These are phyloP conservation scores for Ctenochaetus hawaiiensis DNA, from an alignment of 2,797 vertebrate genomes.

Conservation along the genomic window DNA sequence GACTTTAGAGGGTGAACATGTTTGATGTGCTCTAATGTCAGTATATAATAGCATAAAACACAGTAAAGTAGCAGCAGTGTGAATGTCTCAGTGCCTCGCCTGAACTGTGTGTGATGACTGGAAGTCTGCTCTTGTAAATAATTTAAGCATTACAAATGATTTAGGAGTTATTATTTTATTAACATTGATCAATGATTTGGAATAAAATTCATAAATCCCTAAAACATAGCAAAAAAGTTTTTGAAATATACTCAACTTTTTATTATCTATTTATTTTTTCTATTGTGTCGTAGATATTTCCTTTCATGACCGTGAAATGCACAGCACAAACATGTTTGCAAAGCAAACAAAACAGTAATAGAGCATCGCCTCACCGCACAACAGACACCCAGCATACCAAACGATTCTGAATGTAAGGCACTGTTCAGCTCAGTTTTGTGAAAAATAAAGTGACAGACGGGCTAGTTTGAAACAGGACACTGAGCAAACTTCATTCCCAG, in stretches of 20 bases:
- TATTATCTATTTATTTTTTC: too few relatives aligned
- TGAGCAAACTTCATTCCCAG: neutral
- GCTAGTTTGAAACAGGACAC: neutral
- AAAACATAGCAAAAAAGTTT: neutral
- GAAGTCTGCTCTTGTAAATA: constrained; percentile 11
- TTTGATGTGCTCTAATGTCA: constrained; percentile 16
- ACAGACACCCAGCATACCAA: neutral
- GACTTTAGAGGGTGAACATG: constrained; percentile 39
- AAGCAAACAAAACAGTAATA: neutral
- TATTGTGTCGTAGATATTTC: neutral
- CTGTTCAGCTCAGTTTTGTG: neutral
- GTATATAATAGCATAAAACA: constrained; percentile 14
- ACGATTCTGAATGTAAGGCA: neutral
- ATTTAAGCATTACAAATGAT: constrained; percentile 13
- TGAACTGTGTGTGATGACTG: constrained; percentile 3
- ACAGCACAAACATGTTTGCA: neutral
- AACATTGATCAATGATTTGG: neutral
- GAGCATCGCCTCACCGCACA: neutral
- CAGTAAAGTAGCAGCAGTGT: constrained; percentile 3
- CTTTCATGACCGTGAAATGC: neutral
- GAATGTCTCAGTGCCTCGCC: neutral
- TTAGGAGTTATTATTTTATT: neutral
- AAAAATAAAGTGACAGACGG: neutral
- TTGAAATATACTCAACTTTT: neutral
- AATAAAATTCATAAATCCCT: neutral